Base-by-base conservation (phyloP, 2,888 invertebrate species). In the Mesoligia furuncula region DNA sequence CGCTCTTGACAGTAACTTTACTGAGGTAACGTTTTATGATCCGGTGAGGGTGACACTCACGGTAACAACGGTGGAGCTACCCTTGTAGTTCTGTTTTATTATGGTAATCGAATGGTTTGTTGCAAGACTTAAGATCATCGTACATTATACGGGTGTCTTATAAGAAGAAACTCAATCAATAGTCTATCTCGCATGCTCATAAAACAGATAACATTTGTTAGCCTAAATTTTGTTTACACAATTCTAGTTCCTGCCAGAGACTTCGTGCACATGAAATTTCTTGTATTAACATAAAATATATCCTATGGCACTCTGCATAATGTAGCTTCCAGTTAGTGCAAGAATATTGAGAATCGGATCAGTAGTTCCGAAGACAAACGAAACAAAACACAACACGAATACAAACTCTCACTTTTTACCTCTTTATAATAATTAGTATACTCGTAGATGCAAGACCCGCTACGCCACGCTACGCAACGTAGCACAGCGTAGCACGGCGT, bases 21-120 rank as follows among this genome's bases (percentile, higher is more conserved):
- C 92, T 89, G 90, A 93, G 93, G 94, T 88, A 86, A 77, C 83
- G 73, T 76, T 95, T 95, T 95, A 95, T 89, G 92, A 90, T 85
- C 87, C 8, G 2, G 61, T 3, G 62, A 69, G 39, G 57, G 73
- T 73, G 27, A n/a, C 4, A 80, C 42, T 88, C 82, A 54, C 82
- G 69, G 54, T 84, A 77, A 75, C 3, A 39, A 59, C 8, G 1
- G 24, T n/a, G 27, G 2, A 77, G n/a, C 5, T 31, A 24, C 20
- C 24, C 48, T n/a, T 17, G 13, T 24, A 27, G 15, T 0, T 20
- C 13, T 27, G 17, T n/a, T 67, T 81, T 67, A 20, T 31, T 51
- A 27, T 36, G 48, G 1, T 67, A 36, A 62, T 24, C 24, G 9
- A 72, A 73, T 15, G n/a, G 48, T 48, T 31, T 71, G 17, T 31